A percentile compares a stretch with the other conserved stretches of the same genome.
Evolutionary conservation across 2,888 invertebrate genomes (phyloP).

Genomic region (Tinea semifulvella): DNA sequence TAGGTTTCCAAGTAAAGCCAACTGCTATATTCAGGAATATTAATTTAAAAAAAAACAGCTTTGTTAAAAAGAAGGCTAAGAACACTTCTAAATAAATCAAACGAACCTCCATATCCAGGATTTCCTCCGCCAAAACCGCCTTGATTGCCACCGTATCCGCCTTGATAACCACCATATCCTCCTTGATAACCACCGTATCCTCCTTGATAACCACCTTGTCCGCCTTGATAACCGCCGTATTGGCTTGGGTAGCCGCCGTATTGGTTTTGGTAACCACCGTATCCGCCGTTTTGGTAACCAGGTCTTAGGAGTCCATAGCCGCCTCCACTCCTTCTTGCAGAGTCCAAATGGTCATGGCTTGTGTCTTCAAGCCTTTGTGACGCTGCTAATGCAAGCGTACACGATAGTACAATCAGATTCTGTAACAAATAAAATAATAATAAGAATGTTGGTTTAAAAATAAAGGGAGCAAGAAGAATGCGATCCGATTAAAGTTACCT

Average conservation of each 20-base stretch:
- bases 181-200: slow-evolving; percentile 20
- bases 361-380: slow-evolving; percentile 34
- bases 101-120: slow-evolving; percentile 24
- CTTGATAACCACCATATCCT: slow-evolving; percentile 17
- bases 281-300: slow-evolving; percentile 26
- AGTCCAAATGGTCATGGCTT: slow-evolving; percentile 28
- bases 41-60: slow-evolving; percentile 3
- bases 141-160: slow-evolving; percentile 14
- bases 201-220: slow-evolving; percentile 14
- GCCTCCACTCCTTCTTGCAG: slow-evolving; percentile 33
- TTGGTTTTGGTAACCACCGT: slow-evolving; percentile 19
- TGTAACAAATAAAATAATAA: too few relatives aligned
- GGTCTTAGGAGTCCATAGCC: slow-evolving; percentile 46
- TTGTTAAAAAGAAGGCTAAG: too few relatives aligned
- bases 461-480: too few relatives aligned
- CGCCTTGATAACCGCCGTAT: slow-evolving; percentile 14
- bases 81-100: too few relatives aligned
- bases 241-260: slow-evolving; percentile 25
- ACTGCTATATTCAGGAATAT: background rate
- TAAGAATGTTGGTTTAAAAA: too few relatives aligned
- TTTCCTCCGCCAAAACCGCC: slow-evolving; percentile 23
- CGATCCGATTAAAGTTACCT: too few relatives aligned
- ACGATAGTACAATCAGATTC: slow-evolving; percentile 38
- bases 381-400: slow-evolving; percentile 34
- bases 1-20: too few relatives aligned